phyloP scores from a whole-genome alignment of 2,888 invertebrate genomes.

The Limenitis camilla region DNA sequence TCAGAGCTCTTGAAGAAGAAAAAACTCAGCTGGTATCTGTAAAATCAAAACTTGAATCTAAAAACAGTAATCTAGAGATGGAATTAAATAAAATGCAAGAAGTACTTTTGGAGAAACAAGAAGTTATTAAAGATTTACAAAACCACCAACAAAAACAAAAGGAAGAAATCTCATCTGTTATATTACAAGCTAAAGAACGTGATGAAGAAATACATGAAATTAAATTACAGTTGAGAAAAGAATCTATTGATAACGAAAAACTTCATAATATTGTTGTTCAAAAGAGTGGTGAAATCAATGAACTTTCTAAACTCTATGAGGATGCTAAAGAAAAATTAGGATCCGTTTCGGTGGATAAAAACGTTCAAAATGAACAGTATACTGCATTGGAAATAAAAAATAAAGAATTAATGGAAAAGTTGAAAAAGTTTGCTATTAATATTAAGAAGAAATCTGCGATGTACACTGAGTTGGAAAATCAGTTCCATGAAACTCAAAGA shows the following conservation, averaged over 20 bases:
- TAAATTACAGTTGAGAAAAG: constrained; percentile 71
- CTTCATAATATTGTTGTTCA: constrained; percentile 74
- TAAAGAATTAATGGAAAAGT: constrained; percentile 82
- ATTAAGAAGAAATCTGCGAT: constrained; percentile 82
- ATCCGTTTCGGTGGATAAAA: constrained; percentile 51
- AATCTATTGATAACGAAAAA: constrained; percentile 77
- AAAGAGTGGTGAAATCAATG: constrained; percentile 59
- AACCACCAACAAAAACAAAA: constrained; percentile 62
- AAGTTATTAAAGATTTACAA: constrained; percentile 60
- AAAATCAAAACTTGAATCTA: constrained; percentile 48
- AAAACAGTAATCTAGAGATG: constrained; percentile 43
- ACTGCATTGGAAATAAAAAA: constrained; percentile 74
- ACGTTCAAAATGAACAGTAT: constrained; percentile 49
- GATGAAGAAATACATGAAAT: constrained; percentile 73
- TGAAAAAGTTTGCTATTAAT: constrained; percentile 84
- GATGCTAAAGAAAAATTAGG: constrained; percentile 56
- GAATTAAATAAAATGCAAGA: constrained; percentile 61
- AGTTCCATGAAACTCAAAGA: constrained; percentile 50
- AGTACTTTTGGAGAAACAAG: constrained; percentile 58
- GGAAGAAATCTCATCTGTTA: constrained; percentile 62
- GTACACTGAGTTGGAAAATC: constrained; percentile 78
- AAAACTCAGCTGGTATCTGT: constrained; percentile 50
- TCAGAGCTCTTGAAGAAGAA: constrained; percentile 61
- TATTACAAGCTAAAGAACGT: constrained; percentile 65
- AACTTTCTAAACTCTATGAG: constrained; percentile 65